Percentiles rank a stretch among this genome's conserved stretches.
These are phyloP conservation scores for Sphyrna mokarran DNA, from an alignment of 2,113 vertebrate genomes.

Conservation along the genomic window DNA sequence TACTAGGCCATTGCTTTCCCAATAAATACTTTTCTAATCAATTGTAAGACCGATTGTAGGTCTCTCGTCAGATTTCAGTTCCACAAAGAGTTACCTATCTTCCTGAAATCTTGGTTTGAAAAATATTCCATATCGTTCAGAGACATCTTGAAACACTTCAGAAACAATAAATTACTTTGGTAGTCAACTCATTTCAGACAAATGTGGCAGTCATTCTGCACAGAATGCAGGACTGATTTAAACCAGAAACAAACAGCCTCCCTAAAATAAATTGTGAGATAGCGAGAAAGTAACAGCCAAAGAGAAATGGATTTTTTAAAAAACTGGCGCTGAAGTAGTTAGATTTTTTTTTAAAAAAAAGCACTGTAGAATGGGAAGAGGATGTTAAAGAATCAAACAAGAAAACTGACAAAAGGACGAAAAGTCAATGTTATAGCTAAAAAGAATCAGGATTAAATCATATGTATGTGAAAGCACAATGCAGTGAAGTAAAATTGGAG, in stretches of 20 bases:
- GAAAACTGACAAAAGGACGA: neutral
- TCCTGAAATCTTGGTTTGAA: neutral
- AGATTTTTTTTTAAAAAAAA: neutral
- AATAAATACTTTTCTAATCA: neutral
- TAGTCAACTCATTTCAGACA: neutral
- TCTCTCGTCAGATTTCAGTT: neutral
- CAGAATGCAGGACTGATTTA: neutral
- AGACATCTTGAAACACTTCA: neutral
- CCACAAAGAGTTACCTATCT: neutral
- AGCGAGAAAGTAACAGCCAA: neutral
- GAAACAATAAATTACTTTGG: neutral
- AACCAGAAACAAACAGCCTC: neutral
- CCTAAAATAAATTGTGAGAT: neutral
- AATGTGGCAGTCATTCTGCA: neutral
- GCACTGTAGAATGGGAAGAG: neutral
- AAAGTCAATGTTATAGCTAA: neutral
- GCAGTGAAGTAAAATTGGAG: neutral
- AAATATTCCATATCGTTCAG: neutral
- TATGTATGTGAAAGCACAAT: neutral
- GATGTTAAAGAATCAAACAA: neutral
- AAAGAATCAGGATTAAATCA: neutral
- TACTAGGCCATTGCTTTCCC: too few species aligned
- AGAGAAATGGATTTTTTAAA: neutral
- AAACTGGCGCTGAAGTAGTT: neutral
- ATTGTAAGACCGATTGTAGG: neutral